phyloP scores from a whole-genome alignment of 2,888 invertebrate genomes.

The Chesias legatella region DNA sequence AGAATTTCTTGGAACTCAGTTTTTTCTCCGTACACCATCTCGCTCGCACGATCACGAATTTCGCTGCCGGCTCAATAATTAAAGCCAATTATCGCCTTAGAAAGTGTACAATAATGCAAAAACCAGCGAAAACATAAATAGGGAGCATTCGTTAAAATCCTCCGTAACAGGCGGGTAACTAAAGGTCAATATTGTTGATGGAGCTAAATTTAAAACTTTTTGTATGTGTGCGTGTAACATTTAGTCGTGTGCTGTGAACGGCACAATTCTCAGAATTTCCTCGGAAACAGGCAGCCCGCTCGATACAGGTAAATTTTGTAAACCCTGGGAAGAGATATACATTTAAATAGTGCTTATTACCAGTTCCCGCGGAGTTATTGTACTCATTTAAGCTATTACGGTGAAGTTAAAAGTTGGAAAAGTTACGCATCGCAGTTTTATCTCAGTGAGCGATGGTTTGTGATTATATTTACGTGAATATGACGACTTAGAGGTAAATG shows the following conservation, averaged over 20 bases:
- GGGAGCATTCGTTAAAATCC: constrained; percentile 1
- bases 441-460: constrained; percentile 4
- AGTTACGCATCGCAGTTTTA: background rate
- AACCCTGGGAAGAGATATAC: constrained; percentile 7
- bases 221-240: constrained; percentile 40
- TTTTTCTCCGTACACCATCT: constrained; percentile 35
- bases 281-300: constrained; percentile 38
- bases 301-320: constrained; percentile 54
- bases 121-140: constrained; percentile 15
- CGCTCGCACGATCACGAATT: constrained; percentile 26
- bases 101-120: constrained; percentile 16
- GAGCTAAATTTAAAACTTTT: constrained; percentile 59
- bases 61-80: constrained; percentile 20
- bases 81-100: constrained; percentile 18
- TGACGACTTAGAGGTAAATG: constrained; percentile 21
- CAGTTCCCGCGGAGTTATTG: constrained; percentile 7
- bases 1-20: constrained; percentile 41
- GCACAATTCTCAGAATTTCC: constrained; percentile 68
- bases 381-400: constrained; percentile 4
- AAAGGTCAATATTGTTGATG: constrained; percentile 53
- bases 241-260: constrained; percentile 50
- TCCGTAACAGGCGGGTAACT: constrained; percentile 12
- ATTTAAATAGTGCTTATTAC: constrained; percentile 12
- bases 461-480: constrained; percentile 22
- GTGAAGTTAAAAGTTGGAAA: constrained; percentile 10